phyloP scores from a whole-genome alignment of 2,888 invertebrate species.

The Sesia bembeciformis region DNA sequence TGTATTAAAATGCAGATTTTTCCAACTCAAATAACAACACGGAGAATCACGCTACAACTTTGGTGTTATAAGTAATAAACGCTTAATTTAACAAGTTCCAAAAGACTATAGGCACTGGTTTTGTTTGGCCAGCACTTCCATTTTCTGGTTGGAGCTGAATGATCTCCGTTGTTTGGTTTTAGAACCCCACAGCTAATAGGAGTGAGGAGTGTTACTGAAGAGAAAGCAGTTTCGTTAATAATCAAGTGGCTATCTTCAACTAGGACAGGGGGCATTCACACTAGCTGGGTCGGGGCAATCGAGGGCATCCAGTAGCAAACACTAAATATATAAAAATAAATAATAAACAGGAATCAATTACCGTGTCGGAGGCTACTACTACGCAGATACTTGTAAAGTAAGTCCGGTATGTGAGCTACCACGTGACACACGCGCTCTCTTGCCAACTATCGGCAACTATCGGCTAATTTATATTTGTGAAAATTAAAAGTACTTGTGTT shows the following conservation, averaged over 20 bases:
- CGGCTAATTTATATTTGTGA: slow-evolving; percentile 10
- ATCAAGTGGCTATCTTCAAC: slow-evolving; percentile 52
- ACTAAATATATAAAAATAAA: slow-evolving; percentile 43
- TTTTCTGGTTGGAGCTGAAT: neutral
- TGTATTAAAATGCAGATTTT: too few relatives aligned
- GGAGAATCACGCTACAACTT: too few relatives aligned
- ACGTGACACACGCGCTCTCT: slow-evolving; percentile 22
- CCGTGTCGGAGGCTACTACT: slow-evolving; percentile 60
- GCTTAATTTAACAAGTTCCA: too few relatives aligned
- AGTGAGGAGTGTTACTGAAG: slow-evolving; percentile 31
- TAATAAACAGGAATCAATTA: slow-evolving; percentile 34
- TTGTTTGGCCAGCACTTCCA: too few relatives aligned
- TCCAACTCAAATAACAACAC: too few relatives aligned
- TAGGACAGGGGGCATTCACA: slow-evolving; percentile 64
- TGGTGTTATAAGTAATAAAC: too few relatives aligned
- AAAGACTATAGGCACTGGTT: too few relatives aligned
- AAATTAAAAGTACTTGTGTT: slow-evolving; percentile 8
- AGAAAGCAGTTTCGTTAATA: slow-evolving; percentile 58
- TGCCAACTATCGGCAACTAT: neutral
- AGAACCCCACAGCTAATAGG: slow-evolving; percentile 37
- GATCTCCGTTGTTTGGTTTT: slow-evolving; percentile 32
- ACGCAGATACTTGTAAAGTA: slow-evolving; percentile 32
- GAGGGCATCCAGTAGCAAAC: slow-evolving; percentile 69
- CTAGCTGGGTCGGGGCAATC: slow-evolving; percentile 59
- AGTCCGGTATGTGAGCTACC: slow-evolving; percentile 70